Evolutionary conservation across 1,140 invertebrate species (phyloP).

Genomic region (Thalassaphorura encarpata): DNA sequence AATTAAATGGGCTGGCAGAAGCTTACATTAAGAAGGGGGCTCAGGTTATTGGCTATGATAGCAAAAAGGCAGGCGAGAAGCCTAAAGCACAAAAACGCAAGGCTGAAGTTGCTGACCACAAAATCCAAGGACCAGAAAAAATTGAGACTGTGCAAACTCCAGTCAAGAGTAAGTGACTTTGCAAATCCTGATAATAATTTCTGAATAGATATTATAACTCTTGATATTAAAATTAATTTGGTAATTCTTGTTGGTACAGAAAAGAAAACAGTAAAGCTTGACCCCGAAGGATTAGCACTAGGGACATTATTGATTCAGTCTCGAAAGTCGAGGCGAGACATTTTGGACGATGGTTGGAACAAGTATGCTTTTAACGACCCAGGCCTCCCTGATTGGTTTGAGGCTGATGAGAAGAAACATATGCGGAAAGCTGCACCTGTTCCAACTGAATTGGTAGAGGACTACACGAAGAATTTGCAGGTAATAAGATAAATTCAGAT

Average conservation of each 20-base stretch:
- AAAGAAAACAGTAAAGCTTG: conserved; percentile 61
- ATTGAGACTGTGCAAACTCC: too few species aligned
- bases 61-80: conserved; percentile 28
- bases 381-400: conserved; percentile 92
- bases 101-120: conserved; percentile 36
- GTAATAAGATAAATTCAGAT: conserved; percentile 7
- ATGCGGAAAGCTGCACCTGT: conserved; percentile 67
- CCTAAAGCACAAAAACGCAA: conserved; percentile 29
- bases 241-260: conserved; percentile 35
- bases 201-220: background rate
- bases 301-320: conserved; percentile 74
- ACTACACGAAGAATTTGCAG: conserved; percentile 27
- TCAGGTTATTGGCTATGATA: conserved; percentile 31
- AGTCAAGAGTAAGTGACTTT: too few species aligned
- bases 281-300: conserved; percentile 73
- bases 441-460: conserved; percentile 42
- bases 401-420: conserved; percentile 84
- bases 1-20: conserved; percentile 67
- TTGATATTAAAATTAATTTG: background rate
- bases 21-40: conserved; percentile 47
- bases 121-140: too few species aligned
- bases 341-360: conserved; percentile 83
- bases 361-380: conserved; percentile 79
- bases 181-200: too few species aligned
- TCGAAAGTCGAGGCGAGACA: conserved; percentile 71